These are phyloP conservation scores for Oreotrochilus melanogaster DNA, from an alignment of 2,113 vertebrate species.

Conservation along the genomic window DNA sequence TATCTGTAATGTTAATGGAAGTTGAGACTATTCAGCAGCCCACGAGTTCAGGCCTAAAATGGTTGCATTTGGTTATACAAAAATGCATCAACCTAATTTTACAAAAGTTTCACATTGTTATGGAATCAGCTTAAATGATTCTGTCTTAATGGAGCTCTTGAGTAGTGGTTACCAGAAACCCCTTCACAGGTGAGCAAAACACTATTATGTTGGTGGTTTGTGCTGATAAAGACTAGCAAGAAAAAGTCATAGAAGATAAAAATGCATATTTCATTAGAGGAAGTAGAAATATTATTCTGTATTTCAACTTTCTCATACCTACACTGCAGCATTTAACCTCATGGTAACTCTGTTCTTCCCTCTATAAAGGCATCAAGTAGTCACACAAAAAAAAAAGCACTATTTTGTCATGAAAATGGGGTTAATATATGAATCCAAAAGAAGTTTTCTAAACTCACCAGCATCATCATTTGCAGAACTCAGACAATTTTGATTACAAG, in stretches of 20 bases:
- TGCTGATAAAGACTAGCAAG: constrained; percentile 61
- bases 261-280: constrained; percentile 66
- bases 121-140: constrained; percentile 59
- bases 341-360: constrained; percentile 16
- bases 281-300: constrained; percentile 48
- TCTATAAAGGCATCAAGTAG: constrained; percentile 30
- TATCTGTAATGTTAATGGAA: background rate
- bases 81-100: constrained; percentile 65
- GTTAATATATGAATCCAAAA: constrained; percentile 37
- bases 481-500: background rate
- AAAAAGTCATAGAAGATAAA: constrained; percentile 63
- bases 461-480: background rate
- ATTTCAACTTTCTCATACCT: constrained; percentile 51
- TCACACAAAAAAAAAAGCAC: constrained; percentile 19
- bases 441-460: background rate
- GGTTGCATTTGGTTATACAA: constrained; percentile 50
- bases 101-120: constrained; percentile 45
- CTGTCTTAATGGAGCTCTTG: constrained; percentile 63
- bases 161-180: constrained; percentile 62
- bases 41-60: constrained; percentile 29
- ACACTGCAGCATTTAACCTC: constrained; percentile 47
- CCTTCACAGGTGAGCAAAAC: constrained; percentile 75
- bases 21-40: constrained; percentile 42
- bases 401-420: constrained; percentile 39
- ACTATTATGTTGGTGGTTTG: constrained; percentile 62